phyloP scores from a whole-genome alignment of 2,888 invertebrate genomes.

The Cephus pygmeus region DNA sequence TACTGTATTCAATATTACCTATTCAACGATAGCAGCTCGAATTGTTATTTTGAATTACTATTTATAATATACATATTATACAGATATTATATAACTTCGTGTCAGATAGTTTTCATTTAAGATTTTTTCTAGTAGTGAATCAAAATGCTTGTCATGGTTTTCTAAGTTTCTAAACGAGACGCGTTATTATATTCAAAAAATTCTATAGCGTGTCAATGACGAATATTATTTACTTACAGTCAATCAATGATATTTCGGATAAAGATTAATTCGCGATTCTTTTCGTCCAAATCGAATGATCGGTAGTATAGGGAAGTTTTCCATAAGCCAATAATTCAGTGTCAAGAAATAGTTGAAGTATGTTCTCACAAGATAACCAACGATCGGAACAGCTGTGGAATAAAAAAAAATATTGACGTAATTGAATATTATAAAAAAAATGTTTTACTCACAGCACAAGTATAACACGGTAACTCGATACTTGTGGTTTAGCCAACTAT shows the following conservation, averaged over 20 bases:
- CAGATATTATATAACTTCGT: neutral
- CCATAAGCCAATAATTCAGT: constrained; percentile 26
- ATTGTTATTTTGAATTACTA: neutral
- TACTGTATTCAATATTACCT: neutral
- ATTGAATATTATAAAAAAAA: neutral
- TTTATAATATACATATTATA: neutral
- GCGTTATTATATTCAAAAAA: neutral
- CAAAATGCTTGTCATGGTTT: neutral
- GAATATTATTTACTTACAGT: neutral
- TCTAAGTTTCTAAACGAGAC: neutral
- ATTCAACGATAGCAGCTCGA: neutral
- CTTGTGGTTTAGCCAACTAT: constrained; percentile 29
- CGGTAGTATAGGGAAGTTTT: constrained; percentile 33
- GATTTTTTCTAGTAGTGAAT: neutral
- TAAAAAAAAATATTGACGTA: neutral
- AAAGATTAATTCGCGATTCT: constrained; percentile 29
- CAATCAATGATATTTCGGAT: constrained; percentile 23
- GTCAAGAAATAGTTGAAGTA: constrained; percentile 29
- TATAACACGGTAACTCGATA: constrained; percentile 25
- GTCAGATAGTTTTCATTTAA: neutral
- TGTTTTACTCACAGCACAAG: constrained; percentile 36
- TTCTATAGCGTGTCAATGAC: neutral
- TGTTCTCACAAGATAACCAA: constrained; percentile 36
- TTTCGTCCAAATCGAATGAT: constrained; percentile 40
- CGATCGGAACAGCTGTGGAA: constrained; percentile 35